phyloP scores from a whole-genome alignment of 1,140 invertebrate species.

The Steinernema khuongi region DNA sequence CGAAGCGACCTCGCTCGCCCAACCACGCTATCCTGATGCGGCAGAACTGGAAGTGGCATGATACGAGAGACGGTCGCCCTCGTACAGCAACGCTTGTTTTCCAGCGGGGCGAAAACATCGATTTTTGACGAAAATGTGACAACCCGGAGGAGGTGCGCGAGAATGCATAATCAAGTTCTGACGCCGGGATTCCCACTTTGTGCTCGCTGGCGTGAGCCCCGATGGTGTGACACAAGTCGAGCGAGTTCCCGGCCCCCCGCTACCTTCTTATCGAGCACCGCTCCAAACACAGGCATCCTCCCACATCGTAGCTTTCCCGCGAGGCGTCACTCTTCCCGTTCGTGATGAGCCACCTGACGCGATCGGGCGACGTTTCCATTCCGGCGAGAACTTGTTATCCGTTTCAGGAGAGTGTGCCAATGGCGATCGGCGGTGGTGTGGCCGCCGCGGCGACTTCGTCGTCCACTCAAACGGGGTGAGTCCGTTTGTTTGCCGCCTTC shows the following conservation, averaged over 20 bases:
- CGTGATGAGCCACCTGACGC: background rate
- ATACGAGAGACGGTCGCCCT: too few species aligned
- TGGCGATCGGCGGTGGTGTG: background rate
- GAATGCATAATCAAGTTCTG: background rate
- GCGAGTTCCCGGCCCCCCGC: background rate
- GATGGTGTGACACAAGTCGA: background rate
- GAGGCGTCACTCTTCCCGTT: too few species aligned
- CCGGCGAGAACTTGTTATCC: background rate
- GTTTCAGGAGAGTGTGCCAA: background rate
- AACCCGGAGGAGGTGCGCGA: background rate
- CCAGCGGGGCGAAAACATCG: too few species aligned
- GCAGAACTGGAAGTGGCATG: too few species aligned
- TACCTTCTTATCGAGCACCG: too few species aligned
- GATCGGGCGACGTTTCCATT: background rate
- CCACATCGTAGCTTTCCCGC: too few species aligned
- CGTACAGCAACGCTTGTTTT: too few species aligned
- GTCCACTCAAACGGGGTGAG: background rate
- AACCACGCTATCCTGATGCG: too few species aligned
- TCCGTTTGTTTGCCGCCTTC: background rate
- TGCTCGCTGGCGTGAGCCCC: background rate
- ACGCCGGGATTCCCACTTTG: background rate
- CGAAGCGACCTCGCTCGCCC: too few species aligned
- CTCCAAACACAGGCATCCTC: too few species aligned
- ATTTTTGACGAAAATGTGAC: background rate
- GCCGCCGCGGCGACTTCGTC: background rate